These are phyloP conservation scores for Coenobita brevimanus DNA, from an alignment of 1,140 invertebrate species.

Conservation along the genomic window DNA sequence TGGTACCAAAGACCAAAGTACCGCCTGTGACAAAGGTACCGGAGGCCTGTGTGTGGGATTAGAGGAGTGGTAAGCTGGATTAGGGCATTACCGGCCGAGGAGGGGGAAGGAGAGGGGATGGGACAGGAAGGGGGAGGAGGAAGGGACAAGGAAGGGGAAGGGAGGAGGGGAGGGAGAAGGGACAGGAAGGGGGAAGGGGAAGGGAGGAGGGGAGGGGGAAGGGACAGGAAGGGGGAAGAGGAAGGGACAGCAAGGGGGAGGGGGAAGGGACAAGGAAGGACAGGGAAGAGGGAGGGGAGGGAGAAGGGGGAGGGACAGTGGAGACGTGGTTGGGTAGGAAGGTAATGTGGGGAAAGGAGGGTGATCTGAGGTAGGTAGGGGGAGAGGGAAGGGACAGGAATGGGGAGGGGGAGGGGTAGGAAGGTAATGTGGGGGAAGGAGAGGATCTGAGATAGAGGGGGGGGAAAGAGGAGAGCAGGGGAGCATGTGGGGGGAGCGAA, in stretches of 20 bases:
- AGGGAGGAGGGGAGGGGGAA: background rate
- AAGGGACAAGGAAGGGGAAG: background rate
- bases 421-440: background rate
- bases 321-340: background rate
- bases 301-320: background rate
- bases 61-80: too few species aligned
- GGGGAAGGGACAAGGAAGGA: background rate
- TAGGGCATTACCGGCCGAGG: too few species aligned
- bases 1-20: too few species aligned
- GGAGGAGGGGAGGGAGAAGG: background rate
- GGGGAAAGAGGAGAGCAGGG: background rate
- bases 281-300: background rate
- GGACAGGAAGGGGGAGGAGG: background rate
- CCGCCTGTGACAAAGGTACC: too few species aligned
- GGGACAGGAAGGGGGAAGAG: background rate
- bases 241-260: background rate
- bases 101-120: too few species aligned
- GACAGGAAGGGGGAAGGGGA: background rate
- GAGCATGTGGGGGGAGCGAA: too few species aligned
- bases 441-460: background rate
- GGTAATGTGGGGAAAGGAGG: background rate
- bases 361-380: background rate
- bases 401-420: background rate
- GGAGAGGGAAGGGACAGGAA: too few species aligned
- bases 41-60: too few species aligned